These are phyloP conservation scores for Andrena dorsata DNA, from an alignment of 2,888 invertebrate species.

Conservation along the genomic window DNA sequence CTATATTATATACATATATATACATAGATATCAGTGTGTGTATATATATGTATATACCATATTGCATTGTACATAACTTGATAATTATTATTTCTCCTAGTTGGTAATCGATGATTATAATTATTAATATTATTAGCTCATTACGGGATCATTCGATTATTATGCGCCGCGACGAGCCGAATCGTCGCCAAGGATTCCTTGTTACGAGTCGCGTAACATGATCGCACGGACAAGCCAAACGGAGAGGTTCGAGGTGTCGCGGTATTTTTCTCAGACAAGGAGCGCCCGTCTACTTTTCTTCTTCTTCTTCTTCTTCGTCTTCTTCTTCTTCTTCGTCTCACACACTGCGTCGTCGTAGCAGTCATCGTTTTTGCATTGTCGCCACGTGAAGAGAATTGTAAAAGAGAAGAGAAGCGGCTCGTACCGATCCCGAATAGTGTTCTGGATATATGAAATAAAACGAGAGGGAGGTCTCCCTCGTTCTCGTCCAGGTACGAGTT, in stretches of 20 bases:
- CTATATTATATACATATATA: slow-evolving; percentile 46
- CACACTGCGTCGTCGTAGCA: neutral
- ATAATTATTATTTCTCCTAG: slow-evolving; percentile 68
- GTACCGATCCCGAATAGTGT: neutral
- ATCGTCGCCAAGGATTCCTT: slow-evolving; percentile 51
- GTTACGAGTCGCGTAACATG: slow-evolving; percentile 35
- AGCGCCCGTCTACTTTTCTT: slow-evolving; percentile 3
- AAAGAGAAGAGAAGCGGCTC: neutral
- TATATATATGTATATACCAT: slow-evolving; percentile 55
- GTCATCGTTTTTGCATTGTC: slow-evolving; percentile 25
- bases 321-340: slow-evolving; percentile 22
- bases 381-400: slow-evolving; percentile 47
- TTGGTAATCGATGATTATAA: slow-evolving; percentile 61
- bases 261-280: slow-evolving; percentile 9
- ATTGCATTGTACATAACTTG: slow-evolving; percentile 79
- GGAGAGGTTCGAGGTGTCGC: slow-evolving; percentile 35
- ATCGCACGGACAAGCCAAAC: slow-evolving; percentile 21
- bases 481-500: neutral
- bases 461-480: neutral
- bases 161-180: slow-evolving; percentile 47
- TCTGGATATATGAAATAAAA: neutral
- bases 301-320: slow-evolving; percentile 8
- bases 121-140: slow-evolving; percentile 51
- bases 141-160: slow-evolving; percentile 47
- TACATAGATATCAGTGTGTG: neutral